Evolutionary conservation across 1,140 invertebrate genomes (phyloP).

Genomic region (Babylonia areolata): DNA sequence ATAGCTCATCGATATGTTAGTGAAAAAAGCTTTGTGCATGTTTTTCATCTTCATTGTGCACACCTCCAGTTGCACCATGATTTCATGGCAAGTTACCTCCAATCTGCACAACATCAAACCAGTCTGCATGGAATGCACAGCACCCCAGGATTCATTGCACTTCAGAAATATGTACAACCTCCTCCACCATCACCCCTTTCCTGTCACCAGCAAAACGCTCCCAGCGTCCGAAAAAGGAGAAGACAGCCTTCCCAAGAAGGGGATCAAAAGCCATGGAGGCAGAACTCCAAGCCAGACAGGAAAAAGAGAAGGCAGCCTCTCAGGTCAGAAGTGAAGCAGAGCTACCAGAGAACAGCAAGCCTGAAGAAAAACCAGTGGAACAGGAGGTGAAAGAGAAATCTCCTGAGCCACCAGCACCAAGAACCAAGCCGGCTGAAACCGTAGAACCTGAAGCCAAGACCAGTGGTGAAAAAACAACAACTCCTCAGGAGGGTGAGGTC

Average conservation of each 20-base stretch:
- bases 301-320: neutral
- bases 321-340: neutral
- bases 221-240: neutral
- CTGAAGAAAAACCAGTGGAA: neutral
- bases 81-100: too few species aligned
- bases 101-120: neutral
- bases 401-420: neutral
- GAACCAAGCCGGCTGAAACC: neutral
- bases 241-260: neutral
- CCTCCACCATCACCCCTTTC: neutral
- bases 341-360: neutral
- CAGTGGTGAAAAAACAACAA: neutral
- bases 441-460: neutral
- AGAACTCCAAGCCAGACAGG: neutral
- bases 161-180: neutral
- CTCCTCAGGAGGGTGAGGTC: constrained; percentile 7
- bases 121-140: neutral
- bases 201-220: neutral
- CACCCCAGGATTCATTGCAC: neutral
- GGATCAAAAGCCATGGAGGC: neutral
- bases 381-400: neutral
- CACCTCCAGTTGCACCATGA: too few species aligned
- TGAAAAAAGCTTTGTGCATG: too few species aligned
- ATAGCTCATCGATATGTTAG: too few species aligned
- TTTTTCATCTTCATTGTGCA: too few species aligned